phyloP scores from a whole-genome alignment of 2,888 invertebrate species.

The Noctua janthe region DNA sequence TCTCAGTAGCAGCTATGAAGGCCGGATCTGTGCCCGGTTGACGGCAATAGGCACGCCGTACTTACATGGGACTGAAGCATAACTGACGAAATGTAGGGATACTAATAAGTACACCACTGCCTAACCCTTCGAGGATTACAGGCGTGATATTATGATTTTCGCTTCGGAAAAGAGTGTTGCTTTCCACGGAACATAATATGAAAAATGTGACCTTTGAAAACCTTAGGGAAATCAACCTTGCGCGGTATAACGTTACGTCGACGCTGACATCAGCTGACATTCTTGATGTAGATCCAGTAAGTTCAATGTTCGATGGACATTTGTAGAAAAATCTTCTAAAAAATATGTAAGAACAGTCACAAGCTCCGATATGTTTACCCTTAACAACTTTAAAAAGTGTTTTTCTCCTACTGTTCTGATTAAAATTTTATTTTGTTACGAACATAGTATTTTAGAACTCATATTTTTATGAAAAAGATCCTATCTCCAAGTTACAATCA shows the following conservation, averaged over 20 bases:
- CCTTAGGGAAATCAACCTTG: slow-evolving; percentile 48
- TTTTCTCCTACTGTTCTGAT: too few species aligned
- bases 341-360: neutral
- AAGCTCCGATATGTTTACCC: too few species aligned
- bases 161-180: slow-evolving; percentile 1
- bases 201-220: slow-evolving; percentile 56
- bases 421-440: too few species aligned
- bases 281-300: slow-evolving; percentile 41
- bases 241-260: slow-evolving; percentile 32
- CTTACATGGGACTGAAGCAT: neutral
- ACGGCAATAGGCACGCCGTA: neutral
- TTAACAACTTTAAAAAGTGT: too few species aligned
- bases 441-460: too few species aligned
- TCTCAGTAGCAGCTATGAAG: neutral
- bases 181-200: slow-evolving; percentile 37
- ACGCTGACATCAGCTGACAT: slow-evolving; percentile 46
- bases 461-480: too few species aligned
- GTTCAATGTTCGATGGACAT: slow-evolving; percentile 11
- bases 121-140: neutral
- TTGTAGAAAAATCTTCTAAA: neutral
- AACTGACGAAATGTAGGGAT: neutral
- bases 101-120: too few species aligned
- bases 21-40: neutral
- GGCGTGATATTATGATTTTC: neutral
- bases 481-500: too few species aligned